Conservation (phyloP, 1,140 invertebrate species). For the Octopus sinensis region DNA sequence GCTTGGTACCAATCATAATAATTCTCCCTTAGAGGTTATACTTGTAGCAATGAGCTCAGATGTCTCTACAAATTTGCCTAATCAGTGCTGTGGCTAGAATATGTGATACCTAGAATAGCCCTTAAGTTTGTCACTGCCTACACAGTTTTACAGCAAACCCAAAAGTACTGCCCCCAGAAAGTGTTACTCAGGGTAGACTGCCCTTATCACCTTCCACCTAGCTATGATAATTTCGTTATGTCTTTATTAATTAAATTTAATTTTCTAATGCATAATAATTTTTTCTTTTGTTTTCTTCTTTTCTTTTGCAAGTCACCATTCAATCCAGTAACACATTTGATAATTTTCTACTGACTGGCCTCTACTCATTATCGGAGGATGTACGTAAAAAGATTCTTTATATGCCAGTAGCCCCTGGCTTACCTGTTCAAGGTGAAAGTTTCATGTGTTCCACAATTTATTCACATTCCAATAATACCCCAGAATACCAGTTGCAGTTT, state of each 20-base stretch:
- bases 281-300: neutral
- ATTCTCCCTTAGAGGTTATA: too few species aligned
- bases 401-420: slow-evolving; percentile 15
- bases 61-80: too few species aligned
- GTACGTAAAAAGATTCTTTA: slow-evolving; percentile 24
- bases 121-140: too few species aligned
- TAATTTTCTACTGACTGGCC: slow-evolving; percentile 57
- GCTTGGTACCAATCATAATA: too few species aligned
- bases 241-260: neutral
- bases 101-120: too few species aligned
- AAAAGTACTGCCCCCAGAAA: too few species aligned
- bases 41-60: too few species aligned
- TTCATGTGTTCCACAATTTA: slow-evolving; percentile 56
- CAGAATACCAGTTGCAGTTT: slow-evolving; percentile 49
- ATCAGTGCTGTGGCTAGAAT: too few species aligned
- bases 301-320: slow-evolving; percentile 40
- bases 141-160: too few species aligned
- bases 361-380: slow-evolving; percentile 49
- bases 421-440: slow-evolving; percentile 39
- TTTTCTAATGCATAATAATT: neutral
- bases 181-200: too few species aligned
- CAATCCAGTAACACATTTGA: slow-evolving; percentile 54
- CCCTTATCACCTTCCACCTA: too few species aligned
- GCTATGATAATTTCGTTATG: neutral
- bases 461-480: slow-evolving; percentile 44